Base-by-base conservation (phyloP, 1,140 invertebrate genomes). In the Chlorops oryzae region DNA sequence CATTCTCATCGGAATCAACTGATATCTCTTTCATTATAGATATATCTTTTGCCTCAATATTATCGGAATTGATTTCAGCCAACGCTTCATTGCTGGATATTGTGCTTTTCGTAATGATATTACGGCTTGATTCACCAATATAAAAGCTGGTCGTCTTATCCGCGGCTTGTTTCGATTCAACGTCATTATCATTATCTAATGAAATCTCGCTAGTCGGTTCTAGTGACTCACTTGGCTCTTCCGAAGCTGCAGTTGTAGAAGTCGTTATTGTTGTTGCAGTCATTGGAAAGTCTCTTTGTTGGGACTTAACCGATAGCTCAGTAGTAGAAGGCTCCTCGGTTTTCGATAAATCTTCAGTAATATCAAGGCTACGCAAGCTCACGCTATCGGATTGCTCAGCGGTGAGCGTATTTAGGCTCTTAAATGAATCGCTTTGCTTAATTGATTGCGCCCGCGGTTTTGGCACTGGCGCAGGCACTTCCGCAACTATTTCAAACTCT, bases 121-220 rank as follows among this genome's bases (percentile, higher is more conserved):
- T 67, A 1, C 57, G 58, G 38, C 69, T 70, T 0, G 70, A 72
- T 49, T 72, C 70, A 0, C 70, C 70, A 24, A 72, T 72, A 45
- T 72, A 72, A 17, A 72, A 72, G 37, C 66, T 66, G 1, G 69
- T 65, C 23, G 55, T 48, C 38, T 69, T 69, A 22, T 25, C 24
- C 15, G 58, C 64, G 1, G 23, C 37, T 13, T 52, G 51, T 13
- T 66, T 63, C 0, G 61, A 64, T 24, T 67, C 66, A 9, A 54
- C 61, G 42, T 64, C 65, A 25, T 59, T 64, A 13, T 59, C 63
- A 45, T 65, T 64, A 39, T 70, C 67, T 1, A 65, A 57, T 15
- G 66, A 70, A 27, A 69, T 59, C 25, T 70, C 64, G 34, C 64
- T 67, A 0, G 64, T 65, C 6, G 64, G 61, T 32, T 70, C 65